phyloP scores from a whole-genome alignment of 2,888 invertebrate genomes.

The Poecilobothrus nobilitatus region DNA sequence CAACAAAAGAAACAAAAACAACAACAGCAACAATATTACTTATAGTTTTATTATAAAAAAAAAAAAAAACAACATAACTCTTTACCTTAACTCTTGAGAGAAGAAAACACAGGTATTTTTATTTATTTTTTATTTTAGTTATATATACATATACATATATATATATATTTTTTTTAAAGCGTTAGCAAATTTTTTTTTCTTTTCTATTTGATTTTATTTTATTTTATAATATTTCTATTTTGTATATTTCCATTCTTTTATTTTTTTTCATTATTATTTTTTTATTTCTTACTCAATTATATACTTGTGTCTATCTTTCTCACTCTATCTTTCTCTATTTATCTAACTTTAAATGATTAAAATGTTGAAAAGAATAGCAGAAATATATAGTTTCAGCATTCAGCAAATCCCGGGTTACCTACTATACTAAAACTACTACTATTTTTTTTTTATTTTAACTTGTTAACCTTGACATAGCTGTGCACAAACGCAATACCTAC shows the following conservation, averaged over 20 bases:
- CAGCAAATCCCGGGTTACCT: constrained; percentile 14
- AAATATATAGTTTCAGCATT: no score
- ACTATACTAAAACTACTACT: not conserved
- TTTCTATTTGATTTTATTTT: no score
- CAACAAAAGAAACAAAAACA: no score
- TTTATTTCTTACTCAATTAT: constrained; percentile 7
- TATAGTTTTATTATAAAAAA: no score
- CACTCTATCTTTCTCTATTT: not conserved
- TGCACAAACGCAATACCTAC: constrained; percentile 3
- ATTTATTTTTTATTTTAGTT: not conserved
- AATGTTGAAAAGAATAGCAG: no score
- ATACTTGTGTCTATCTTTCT: constrained; percentile 15
- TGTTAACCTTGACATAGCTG: constrained; percentile 11
- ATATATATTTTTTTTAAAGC: not conserved
- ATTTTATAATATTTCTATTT: no score
- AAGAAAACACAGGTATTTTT: not conserved
- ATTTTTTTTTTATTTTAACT: not conserved
- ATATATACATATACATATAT: not conserved
- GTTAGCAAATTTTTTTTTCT: not conserved
- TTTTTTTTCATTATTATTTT: constrained; percentile 14
- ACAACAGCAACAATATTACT: no score
- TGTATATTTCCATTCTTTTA: not conserved
- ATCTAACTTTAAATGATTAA: no score
- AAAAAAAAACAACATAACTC: no score
- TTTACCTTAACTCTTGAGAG: not conserved